Percentiles rank a stretch among this genome's conserved stretches.
phyloP scores from a whole-genome alignment of 2,797 vertebrate genomes.

The Tokudaia tokunoshimensis region DNA sequence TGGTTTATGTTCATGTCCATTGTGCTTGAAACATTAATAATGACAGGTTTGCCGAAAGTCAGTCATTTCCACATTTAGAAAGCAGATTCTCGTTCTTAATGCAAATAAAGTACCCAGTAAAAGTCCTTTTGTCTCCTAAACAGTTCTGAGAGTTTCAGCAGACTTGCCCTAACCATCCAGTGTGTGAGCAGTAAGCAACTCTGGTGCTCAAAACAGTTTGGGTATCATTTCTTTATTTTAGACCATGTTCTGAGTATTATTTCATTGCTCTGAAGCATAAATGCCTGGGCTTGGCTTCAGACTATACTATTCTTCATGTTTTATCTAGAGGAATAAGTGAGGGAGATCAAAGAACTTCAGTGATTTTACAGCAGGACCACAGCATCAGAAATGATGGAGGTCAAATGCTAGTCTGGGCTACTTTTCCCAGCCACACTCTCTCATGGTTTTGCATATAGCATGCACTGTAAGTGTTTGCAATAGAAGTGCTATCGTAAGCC shows the following conservation, averaged over 20 bases:
- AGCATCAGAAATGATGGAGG: background rate
- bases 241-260: background rate
- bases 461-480: background rate
- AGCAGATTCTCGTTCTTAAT: slow-evolving; percentile 17
- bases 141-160: background rate
- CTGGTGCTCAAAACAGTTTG: background rate
- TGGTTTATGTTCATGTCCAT: background rate
- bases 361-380: background rate
- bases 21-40: slow-evolving; percentile 27
- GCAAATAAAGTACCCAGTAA: background rate
- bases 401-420: background rate
- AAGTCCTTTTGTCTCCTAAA: background rate
- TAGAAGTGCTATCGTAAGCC: slow-evolving; percentile 1
- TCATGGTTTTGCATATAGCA: background rate
- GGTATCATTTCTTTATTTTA: background rate
- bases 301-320: background rate
- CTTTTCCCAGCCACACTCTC: background rate
- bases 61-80: background rate
- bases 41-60: background rate
- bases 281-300: slow-evolving; percentile 9
- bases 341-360: background rate
- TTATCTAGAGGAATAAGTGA: slow-evolving; percentile 6
- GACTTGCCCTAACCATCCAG: background rate
- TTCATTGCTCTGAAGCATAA: slow-evolving; percentile 22
- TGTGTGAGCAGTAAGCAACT: background rate